Conservation (phyloP, 2,888 invertebrate genomes). For the Schizaphis graminum region DNA sequence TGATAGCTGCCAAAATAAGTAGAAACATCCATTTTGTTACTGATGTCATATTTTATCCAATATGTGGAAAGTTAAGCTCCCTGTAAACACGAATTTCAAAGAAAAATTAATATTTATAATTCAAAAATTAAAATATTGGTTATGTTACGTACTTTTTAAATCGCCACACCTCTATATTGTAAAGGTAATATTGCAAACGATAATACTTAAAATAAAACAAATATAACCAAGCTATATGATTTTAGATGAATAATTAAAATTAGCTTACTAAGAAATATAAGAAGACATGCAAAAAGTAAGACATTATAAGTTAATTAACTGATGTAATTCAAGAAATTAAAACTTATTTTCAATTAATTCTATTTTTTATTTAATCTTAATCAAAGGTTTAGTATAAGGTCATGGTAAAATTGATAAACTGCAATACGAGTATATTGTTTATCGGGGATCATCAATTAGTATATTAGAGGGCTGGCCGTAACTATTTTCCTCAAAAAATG, state of each 20-base stretch:
- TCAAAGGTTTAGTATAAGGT: background rate
- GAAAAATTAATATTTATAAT: background rate
- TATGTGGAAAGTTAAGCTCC: background rate
- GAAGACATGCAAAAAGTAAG: background rate
- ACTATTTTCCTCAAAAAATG: no score
- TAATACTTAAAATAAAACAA: background rate
- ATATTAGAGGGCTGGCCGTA: background rate
- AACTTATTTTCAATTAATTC: slow-evolving; percentile 57
- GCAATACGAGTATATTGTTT: background rate
- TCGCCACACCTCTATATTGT: no score
- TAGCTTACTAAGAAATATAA: background rate
- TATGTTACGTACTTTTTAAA: background rate
- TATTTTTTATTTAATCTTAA: background rate
- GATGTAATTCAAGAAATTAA: slow-evolving; percentile 53
- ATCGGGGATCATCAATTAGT: background rate
- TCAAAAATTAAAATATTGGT: background rate
- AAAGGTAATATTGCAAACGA: background rate
- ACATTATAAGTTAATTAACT: background rate
- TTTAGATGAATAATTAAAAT: background rate
- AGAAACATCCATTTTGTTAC: background rate
- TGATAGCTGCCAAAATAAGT: background rate
- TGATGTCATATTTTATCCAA: background rate
- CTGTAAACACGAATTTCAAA: background rate
- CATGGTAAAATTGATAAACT: slow-evolving; percentile 24
- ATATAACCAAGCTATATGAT: background rate